Evolutionary conservation across 1,140 invertebrate genomes (phyloP).

Genomic region (Stegodyphus dumicola): DNA sequence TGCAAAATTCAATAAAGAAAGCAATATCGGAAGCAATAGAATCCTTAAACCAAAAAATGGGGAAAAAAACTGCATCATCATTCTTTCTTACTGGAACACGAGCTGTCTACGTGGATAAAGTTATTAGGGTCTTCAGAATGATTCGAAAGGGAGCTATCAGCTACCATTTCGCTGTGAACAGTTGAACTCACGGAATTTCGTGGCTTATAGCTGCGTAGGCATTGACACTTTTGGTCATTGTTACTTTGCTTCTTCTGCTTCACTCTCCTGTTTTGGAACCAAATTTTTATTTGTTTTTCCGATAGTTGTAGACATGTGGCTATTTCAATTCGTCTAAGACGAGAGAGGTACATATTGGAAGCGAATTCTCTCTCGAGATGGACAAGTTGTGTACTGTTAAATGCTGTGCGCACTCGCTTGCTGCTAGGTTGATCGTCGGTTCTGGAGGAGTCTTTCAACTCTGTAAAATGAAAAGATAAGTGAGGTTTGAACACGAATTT

Average conservation of each 20-base stretch:
- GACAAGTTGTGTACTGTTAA: slow-evolving; percentile 73
- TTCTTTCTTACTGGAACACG: not conserved
- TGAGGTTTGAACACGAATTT: too few species aligned
- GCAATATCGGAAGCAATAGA: not conserved
- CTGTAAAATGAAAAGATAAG: too few species aligned
- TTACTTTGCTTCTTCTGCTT: slow-evolving; percentile 86
- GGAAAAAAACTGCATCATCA: not conserved
- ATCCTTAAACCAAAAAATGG: not conserved
- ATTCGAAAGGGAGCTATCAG: not conserved
- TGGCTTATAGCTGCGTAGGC: slow-evolving; percentile 66
- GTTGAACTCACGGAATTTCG: slow-evolving; percentile 24
- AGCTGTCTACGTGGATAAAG: not conserved
- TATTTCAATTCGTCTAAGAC: slow-evolving; percentile 74
- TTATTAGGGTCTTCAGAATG: slow-evolving; percentile 16
- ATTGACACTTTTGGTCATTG: slow-evolving; percentile 71
- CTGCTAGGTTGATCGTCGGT: slow-evolving; percentile 50
- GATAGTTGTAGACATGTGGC: slow-evolving; percentile 77
- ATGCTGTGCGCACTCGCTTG: slow-evolving; percentile 73
- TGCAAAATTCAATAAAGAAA: not conserved
- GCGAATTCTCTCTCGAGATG: slow-evolving; percentile 74
- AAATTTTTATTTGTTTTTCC: slow-evolving; percentile 96
- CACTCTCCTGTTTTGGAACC: slow-evolving; percentile 91
- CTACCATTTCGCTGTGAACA: not conserved
- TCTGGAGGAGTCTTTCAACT: too few species aligned
- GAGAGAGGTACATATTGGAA: slow-evolving; percentile 73